Evolutionary conservation across 2,797 vertebrate genomes (phyloP).

Genomic region (Pseudochromis fuscus): DNA sequence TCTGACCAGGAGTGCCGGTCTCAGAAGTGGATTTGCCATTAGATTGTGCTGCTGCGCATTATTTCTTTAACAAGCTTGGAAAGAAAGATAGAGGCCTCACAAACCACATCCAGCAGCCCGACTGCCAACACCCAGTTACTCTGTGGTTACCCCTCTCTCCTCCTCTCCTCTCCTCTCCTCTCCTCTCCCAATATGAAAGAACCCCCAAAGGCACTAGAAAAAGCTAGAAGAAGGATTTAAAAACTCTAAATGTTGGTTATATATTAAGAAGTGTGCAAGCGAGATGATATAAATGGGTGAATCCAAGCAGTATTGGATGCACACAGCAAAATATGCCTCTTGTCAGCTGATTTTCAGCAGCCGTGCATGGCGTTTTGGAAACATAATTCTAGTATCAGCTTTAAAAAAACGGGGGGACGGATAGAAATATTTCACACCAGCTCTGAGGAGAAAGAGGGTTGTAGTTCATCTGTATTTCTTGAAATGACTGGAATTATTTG

Average conservation of each 20-base stretch:
- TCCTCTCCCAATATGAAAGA: constrained; percentile 30
- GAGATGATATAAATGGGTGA: constrained; percentile 50
- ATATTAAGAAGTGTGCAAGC: constrained; percentile 57
- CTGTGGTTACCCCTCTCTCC: constrained; percentile 41
- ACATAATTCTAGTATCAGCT: constrained; percentile 27
- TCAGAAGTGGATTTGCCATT: constrained; percentile 64
- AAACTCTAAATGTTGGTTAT: constrained; percentile 68
- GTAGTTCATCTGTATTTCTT: constrained; percentile 30
- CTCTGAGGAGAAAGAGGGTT: constrained; percentile 39
- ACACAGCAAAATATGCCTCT: constrained; percentile 42
- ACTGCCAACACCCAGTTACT: constrained; percentile 79
- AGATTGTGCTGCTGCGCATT: constrained; percentile 62
- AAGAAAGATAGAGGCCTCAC: constrained; percentile 68
- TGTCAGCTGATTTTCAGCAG: constrained; percentile 60
- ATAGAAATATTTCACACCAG: constrained; percentile 11
- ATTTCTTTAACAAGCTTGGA: constrained; percentile 63
- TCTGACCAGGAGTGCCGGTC: constrained; percentile 37
- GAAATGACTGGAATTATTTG: constrained; percentile 55
- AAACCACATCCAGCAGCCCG: constrained; percentile 65
- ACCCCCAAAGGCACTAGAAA: constrained; percentile 42
- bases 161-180: constrained; percentile 21
- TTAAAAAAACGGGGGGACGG: background rate
- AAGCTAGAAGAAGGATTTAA: constrained; percentile 47
- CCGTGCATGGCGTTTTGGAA: constrained; percentile 49
- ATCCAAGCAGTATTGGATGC: constrained; percentile 43